Conservation (phyloP, 2,888 invertebrate genomes). For the Cylindroiulus punctatus region DNA sequence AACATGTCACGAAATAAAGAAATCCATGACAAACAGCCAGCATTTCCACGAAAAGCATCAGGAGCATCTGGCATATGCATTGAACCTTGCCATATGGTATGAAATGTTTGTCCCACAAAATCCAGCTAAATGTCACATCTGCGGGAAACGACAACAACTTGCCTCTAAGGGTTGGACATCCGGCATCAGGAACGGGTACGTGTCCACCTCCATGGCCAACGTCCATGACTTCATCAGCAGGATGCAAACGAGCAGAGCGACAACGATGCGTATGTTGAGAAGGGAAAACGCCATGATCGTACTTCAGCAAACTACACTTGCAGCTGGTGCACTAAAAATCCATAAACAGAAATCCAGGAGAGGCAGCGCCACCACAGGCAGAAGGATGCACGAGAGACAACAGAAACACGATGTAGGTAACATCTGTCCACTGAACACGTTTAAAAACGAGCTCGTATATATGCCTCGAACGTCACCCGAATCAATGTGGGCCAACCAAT, state of each 20-base stretch:
- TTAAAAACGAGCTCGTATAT: background rate
- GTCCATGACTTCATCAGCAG: constrained; percentile 13
- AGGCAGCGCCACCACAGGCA: background rate
- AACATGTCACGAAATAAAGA: too few species aligned
- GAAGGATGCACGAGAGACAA: too few species aligned
- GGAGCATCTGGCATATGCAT: too few species aligned
- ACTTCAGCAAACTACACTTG: background rate
- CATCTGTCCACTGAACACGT: background rate
- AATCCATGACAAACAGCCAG: too few species aligned
- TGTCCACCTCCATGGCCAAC: background rate
- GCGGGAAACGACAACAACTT: background rate
- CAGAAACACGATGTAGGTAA: background rate
- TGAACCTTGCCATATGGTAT: background rate
- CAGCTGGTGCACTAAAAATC: background rate
- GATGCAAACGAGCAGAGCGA: background rate
- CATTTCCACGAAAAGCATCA: too few species aligned
- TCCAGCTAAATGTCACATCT: background rate
- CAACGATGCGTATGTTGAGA: background rate
- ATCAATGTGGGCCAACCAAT: constrained; percentile 5
- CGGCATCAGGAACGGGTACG: constrained; percentile 48
- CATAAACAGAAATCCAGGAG: background rate
- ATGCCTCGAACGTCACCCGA: background rate
- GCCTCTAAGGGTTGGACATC: constrained; percentile 47
- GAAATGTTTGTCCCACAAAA: too few species aligned
- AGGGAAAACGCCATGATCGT: constrained; percentile 23